Conservation (phyloP, 2,797 vertebrate species). For the Borostomias antarcticus region DNA sequence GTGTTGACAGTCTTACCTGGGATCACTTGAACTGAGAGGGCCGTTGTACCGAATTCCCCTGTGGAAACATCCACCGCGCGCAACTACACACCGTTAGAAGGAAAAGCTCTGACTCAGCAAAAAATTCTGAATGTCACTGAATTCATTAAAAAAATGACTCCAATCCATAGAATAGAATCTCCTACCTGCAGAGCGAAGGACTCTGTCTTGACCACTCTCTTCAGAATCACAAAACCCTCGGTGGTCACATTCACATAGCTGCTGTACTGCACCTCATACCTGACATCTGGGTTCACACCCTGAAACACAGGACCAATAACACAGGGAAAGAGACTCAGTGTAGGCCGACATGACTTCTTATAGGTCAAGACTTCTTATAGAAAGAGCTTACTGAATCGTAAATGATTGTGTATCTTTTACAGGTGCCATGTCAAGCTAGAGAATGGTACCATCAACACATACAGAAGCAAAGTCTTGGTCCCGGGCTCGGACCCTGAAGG, state of each 20-base stretch:
- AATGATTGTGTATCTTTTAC: background rate
- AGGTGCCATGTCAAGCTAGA: background rate
- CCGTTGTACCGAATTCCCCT: slow-evolving; percentile 73
- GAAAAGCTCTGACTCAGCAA: background rate
- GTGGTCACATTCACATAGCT: slow-evolving; percentile 79
- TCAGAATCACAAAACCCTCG: slow-evolving; percentile 84
- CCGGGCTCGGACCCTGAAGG: slow-evolving; percentile 79
- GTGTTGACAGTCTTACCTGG: slow-evolving; percentile 59
- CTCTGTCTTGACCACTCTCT: slow-evolving; percentile 68
- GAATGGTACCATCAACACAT: slow-evolving; percentile 44
- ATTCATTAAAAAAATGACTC: slow-evolving; percentile 6
- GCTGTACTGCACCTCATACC: slow-evolving; percentile 83
- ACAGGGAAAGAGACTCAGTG: too few relatives aligned
- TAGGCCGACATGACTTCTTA: too few relatives aligned
- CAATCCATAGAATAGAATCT: slow-evolving; percentile 14
- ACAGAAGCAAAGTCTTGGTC: slow-evolving; percentile 84
- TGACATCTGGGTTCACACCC: slow-evolving; percentile 84
- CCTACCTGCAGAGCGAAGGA: slow-evolving; percentile 74
- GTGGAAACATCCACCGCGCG: slow-evolving; percentile 70
- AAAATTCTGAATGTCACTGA: background rate
- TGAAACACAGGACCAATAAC: slow-evolving; percentile 67
- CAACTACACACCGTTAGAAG: slow-evolving; percentile 55
- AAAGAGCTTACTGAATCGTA: too few relatives aligned
- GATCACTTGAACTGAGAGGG: slow-evolving; percentile 76
- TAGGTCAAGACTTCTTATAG: too few relatives aligned